Base-by-base conservation (phyloP, 2,797 vertebrate species). In the Sylvilagus floridanus region DNA sequence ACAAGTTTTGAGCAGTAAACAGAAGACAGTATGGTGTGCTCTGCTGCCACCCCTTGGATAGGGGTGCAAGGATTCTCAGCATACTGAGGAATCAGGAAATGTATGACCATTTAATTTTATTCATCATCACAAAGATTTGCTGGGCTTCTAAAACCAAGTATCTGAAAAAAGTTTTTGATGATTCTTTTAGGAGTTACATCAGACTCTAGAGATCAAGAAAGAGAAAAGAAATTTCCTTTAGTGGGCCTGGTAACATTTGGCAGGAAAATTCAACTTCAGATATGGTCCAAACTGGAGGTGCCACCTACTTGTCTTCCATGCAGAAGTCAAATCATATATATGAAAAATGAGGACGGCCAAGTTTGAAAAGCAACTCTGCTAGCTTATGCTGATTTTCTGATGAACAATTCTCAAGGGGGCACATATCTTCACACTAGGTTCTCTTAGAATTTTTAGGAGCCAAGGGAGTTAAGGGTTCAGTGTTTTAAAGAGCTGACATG, bases 11-110 rank as follows among this genome's bases (percentile, higher is more conserved):
- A 90, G 54, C 6, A 92, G 37, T 28, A 87, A 14, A 42, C 12
- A 52, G 69, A 47, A 88, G 17, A 47, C 42, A 96, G 50, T 30
- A 93, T 35, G 47, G 24, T 54, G 19, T 95, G 78, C 86, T 95
- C 77, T 95, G 86, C 91, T 97, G 89, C 90, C 89, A 96, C 95
- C 92, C 81, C 92, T 90, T 84, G 90, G 93, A 81, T 12, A 87
- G 32, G 19, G 62, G 30, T 89, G 63, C 72, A 96, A 94, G 28
- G 75, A 82, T 71, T 94, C 66, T 57, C 54, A 68, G 32, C 62
- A 69, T 90, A 92, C 28, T 30, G 71, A 6, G 65, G 50, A 90
- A 90, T 47, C 37, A 92, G 69, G 52, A 84, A 35, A 89, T 37
- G 54, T 32, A 79, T 50, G 24, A 69, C 30, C n/a, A 82, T 24